Base-by-base conservation (phyloP, 2,797 vertebrate species). In the Ambastaia sidthimunki region DNA sequence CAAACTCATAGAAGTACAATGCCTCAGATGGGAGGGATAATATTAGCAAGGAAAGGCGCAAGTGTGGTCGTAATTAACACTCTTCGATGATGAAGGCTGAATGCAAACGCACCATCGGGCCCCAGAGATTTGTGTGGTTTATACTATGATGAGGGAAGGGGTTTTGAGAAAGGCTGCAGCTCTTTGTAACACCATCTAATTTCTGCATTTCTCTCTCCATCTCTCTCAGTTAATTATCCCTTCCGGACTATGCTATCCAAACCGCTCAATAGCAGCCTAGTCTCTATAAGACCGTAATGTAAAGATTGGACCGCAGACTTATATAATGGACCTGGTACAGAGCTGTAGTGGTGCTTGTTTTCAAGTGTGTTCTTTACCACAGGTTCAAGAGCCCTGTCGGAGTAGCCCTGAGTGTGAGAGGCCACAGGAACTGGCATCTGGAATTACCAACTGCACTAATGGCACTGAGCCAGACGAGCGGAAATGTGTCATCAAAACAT, bases 191-290 rank as follows among this genome's bases (percentile, higher is more conserved):
- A 34, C 50, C 7, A n/a, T 9, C 37, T 60, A 15, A 3, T 72
- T 72, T 41, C n/a, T 3, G 0, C 52, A 37, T 65, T 65, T 65
- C 59, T 54, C 57, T 50, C 68, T 19, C 57, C 47, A 67, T 67
- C 47, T 81, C 41, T 84, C 67, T 77, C 55, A 37, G 69, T 83
- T 78, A 78, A 81, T 83, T 69, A 63, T 68, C 47, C 50, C 28
- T 13, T 37, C 48, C 16, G 60, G 62, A 52, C 25, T 18, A 19
- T 77, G 25, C n/a, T 54, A 34, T 48, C 21, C 19, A 18, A 71
- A 79, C 63, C 65, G 2, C 66, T 77, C 25, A 21, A 13, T 55
- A 76, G 47, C 60, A 54, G 19, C 50, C 21, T 19, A 44, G n/a
- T 74, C 76, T 60, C 41, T 50, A 34, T 72, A 21, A 79, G 57